Percentiles rank a stretch among this genome's conserved stretches.
phyloP scores from a whole-genome alignment of 2,888 invertebrate genomes.

The Scaptomyza caliginosa region DNA sequence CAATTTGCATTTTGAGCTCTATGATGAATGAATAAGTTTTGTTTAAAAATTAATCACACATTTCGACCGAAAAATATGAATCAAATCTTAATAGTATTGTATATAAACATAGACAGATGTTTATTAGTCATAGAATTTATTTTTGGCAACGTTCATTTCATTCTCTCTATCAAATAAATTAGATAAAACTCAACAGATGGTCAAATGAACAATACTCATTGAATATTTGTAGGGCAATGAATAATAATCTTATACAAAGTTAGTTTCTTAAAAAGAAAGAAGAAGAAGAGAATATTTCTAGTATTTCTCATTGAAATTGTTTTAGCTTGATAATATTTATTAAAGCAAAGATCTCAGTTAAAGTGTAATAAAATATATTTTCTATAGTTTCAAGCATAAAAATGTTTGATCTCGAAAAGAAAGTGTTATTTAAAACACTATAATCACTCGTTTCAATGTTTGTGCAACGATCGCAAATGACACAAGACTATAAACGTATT shows the following conservation, averaged over 20 bases:
- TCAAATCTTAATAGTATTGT: neutral
- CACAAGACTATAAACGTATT: neutral
- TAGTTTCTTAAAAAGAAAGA: too few relatives aligned
- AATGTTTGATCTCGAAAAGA: too few relatives aligned
- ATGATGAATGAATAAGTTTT: slow-evolving; percentile 8
- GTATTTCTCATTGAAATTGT: too few relatives aligned
- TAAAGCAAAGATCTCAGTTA: too few relatives aligned
- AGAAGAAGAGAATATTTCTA: too few relatives aligned
- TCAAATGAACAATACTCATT: neutral
- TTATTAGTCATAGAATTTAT: slow-evolving; percentile 30
- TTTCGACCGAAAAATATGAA: neutral
- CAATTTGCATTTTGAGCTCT: slow-evolving; percentile 18
- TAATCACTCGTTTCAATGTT: neutral
- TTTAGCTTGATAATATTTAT: too few relatives aligned
- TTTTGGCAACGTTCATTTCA: slow-evolving; percentile 7
- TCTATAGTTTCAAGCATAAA: too few relatives aligned
- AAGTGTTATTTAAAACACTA: neutral
- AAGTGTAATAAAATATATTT: too few relatives aligned
- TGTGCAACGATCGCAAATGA: neutral
- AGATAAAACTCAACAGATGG: slow-evolving; percentile 21
- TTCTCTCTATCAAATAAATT: slow-evolving; percentile 2
- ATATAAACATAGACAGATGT: neutral
- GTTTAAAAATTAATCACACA: neutral
- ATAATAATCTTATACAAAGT: too few relatives aligned
- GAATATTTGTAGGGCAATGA: neutral